phyloP scores from a whole-genome alignment of 2,888 invertebrate species.

The Osedax frankpressi region DNA sequence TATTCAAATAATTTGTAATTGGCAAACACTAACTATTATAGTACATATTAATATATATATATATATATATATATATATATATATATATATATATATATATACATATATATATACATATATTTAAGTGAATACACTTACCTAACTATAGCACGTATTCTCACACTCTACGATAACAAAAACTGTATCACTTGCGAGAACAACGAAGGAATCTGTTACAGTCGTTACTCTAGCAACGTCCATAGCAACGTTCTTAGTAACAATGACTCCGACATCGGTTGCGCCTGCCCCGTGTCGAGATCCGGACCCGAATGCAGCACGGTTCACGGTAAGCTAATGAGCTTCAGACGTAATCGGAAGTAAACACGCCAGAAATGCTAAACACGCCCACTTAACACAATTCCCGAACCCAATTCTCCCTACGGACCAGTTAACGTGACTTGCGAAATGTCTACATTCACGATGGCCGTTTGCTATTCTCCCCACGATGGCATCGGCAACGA shows the following conservation, averaged over 20 bases:
- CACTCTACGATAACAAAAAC: neutral
- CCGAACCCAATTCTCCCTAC: no score
- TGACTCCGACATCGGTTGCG: neutral
- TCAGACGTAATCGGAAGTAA: no score
- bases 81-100: conserved; percentile 3
- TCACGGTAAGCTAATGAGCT: conserved; percentile 20
- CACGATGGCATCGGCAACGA: conserved; percentile 14
- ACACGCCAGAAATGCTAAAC: no score
- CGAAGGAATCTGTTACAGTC: conserved; percentile 15
- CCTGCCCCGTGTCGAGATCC: conserved; percentile 15
- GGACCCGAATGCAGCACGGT: conserved; percentile 15
- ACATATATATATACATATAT: conserved; percentile 1
- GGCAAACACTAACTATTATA: no score
- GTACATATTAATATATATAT: conserved; percentile 2
- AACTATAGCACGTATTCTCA: conserved; percentile 5
- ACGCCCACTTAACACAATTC: no score
- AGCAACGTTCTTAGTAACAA: neutral
- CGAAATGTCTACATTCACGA: conserved; percentile 8
- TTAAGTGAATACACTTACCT: neutral
- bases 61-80: conserved; percentile 5
- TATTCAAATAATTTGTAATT: no score
- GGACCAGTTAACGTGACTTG: conserved; percentile 18
- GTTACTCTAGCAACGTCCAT: neutral
- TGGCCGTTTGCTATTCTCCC: conserved; percentile 20
- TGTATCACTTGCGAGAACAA: conserved; percentile 16